Base-by-base conservation (phyloP, 1,140 invertebrate species). In the Penaeus chinensis region DNA sequence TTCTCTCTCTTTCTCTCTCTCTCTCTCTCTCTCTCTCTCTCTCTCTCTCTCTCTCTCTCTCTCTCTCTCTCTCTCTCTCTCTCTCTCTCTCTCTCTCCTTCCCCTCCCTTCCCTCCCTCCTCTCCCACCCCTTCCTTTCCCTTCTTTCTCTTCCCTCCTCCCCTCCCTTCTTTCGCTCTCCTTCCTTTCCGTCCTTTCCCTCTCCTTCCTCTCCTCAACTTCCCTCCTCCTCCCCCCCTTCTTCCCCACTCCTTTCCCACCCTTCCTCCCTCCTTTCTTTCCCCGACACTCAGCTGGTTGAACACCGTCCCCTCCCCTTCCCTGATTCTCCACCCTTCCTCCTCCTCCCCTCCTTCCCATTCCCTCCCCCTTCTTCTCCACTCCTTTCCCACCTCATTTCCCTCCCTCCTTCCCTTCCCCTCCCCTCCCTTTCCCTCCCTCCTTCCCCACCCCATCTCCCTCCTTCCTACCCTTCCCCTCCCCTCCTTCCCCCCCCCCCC, bases 261-360 rank as follows among this genome's bases (percentile, higher is more conserved):
- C 32, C 37, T 5, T 32, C 5, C 37, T 77, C 71, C 27, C 71
- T 37, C 42, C 37, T 37, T 18, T 24, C 19, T 37, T 32, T 11
- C 7, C 96, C 4, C 37, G 54, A 5, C n/a, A 80, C 77, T 90
- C 18, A 92, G 90, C 89, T 97, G 96, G 93, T 97, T 97, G 91
- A 97, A 97, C 74, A 97, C 93, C 2, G 96, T 97, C 90, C 96
- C 4, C 37, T 8, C 37, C 37, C 7, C 7, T 3, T 42, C 37
- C 37, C 37, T 42, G 1, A 1, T 42, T 8, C 4, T 42, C 37
- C 32, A 32, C 32, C 37, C 37, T 42, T 5, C 37, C 7, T 42
- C 37, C 37, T 11, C 16, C 11, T 54, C 54, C 16, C 2, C 10
- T 2, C 16, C 54, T 2, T 16, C 16, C 54, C 16, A 0, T 54